Evolutionary conservation across 2,113 vertebrate species (phyloP), one percentile per base, ranked within the genome.

Genomic region (Atractosteus spatula): DNA sequence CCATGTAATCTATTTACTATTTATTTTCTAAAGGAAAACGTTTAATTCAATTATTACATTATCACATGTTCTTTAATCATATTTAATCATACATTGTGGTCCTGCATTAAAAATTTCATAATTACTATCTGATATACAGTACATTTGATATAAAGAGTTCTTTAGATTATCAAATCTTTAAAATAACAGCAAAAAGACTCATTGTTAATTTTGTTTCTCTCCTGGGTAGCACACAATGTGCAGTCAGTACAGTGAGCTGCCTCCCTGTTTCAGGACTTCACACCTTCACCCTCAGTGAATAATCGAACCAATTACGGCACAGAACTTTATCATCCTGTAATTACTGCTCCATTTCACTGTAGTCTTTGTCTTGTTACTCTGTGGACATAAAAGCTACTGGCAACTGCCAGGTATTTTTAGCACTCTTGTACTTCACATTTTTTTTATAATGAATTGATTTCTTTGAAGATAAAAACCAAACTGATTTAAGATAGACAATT

Each of bases 391-490:
- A 69, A 71, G 42, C 16, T 69, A 59, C 51, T 41, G 41, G n/a
- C 13, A 6, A 16, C 11, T 62, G 45, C 64, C 43, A 44, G 74
- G 14, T 67, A 51, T 42, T 47, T 74, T 72, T 68, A 73, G 17
- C 72, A 13, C 11, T 64, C 29, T 8, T 51, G 47, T 62, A 13
- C 16, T 4, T 7, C 42, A 14, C 41, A 29, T 29, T 45, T 11
- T 55, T 56, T 13, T 42, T 29, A 8, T 55, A 42, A 42, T 1
- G 14, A 41, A 51, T 55, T 54, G 42, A 16, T 54, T 51, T 43
- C 66, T 74, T 47, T 69, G 55, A 71, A 68, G 69, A 74, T 74
- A 41, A 70, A 67, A 72, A 76, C 55, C 55, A 7, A 41, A 8
- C 55, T 8, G 10, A 51, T 1, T 51, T 10, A 51, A 51, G 5